phyloP scores from a whole-genome alignment of 2,113 vertebrate species.

The Pogonocichla stellata region DNA sequence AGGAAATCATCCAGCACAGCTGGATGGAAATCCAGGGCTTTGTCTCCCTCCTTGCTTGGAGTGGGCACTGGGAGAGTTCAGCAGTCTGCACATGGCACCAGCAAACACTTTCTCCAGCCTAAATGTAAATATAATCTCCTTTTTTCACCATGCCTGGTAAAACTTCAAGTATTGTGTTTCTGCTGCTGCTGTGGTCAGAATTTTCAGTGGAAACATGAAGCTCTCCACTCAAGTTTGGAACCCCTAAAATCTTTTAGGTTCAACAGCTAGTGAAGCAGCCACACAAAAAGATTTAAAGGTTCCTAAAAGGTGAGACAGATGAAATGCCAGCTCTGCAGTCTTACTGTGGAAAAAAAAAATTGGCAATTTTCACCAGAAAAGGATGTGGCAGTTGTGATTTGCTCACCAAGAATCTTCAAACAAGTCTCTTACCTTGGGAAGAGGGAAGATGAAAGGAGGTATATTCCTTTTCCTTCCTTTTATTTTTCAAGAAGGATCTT shows the following conservation, averaged over 20 bases:
- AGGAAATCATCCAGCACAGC: background rate
- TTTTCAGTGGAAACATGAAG: background rate
- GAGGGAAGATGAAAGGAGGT: background rate
- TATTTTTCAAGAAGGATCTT: background rate
- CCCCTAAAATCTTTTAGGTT: background rate
- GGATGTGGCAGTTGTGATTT: background rate
- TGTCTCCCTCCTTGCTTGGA: background rate
- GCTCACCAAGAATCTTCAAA: background rate
- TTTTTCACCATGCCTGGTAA: background rate
- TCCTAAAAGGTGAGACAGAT: background rate
- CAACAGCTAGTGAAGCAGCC: background rate
- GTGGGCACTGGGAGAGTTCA: background rate
- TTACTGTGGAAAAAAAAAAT: background rate
- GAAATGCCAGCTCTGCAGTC: background rate
- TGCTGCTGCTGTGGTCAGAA: background rate
- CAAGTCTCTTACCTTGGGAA: background rate
- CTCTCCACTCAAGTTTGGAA: background rate
- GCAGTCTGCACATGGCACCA: background rate
- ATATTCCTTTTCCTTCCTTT: background rate
- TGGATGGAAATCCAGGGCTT: background rate
- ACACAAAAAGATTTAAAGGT: background rate
- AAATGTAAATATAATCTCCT: background rate
- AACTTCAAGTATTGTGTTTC: background rate
- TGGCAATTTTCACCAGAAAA: background rate
- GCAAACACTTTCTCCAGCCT: background rate